These are phyloP conservation scores for Saccopteryx bilineata DNA, from an alignment of 2,113 vertebrate genomes.

Conservation along the genomic window DNA sequence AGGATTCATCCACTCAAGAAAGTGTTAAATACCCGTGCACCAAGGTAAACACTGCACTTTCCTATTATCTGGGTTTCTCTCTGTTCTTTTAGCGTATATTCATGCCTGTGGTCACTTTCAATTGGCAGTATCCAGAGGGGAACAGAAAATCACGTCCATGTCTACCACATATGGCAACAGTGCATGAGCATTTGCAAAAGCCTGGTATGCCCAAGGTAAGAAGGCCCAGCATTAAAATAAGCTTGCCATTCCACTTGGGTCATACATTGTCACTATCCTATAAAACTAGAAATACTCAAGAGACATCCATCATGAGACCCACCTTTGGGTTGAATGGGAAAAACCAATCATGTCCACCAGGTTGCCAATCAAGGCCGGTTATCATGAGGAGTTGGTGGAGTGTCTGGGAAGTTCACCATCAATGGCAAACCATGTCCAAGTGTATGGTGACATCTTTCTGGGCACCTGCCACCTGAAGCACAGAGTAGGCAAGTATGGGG, in stretches of 20 bases:
- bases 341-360: not conserved
- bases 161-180: not conserved
- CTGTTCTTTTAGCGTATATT: not conserved
- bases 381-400: not conserved
- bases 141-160: not conserved
- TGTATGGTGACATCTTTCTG: not conserved
- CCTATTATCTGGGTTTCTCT: not conserved
- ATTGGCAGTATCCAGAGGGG: not conserved
- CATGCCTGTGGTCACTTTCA: not conserved
- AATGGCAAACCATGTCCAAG: not conserved
- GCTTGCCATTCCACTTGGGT: not conserved
- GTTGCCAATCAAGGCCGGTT: not conserved
- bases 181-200: not conserved
- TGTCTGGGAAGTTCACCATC: not conserved
- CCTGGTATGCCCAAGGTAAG: not conserved
- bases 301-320: not conserved
- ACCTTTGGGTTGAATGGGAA: not conserved
- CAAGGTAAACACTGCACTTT: not conserved
- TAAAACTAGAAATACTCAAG: not conserved
- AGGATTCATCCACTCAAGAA: not conserved
- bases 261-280: not conserved
- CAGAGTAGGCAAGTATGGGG: not conserved
- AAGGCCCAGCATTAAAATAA: not conserved
- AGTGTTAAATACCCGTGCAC: not conserved
- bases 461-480: not conserved